These are phyloP conservation scores for Nowickia ferox DNA, from an alignment of 2,888 invertebrate species.

Conservation along the genomic window DNA sequence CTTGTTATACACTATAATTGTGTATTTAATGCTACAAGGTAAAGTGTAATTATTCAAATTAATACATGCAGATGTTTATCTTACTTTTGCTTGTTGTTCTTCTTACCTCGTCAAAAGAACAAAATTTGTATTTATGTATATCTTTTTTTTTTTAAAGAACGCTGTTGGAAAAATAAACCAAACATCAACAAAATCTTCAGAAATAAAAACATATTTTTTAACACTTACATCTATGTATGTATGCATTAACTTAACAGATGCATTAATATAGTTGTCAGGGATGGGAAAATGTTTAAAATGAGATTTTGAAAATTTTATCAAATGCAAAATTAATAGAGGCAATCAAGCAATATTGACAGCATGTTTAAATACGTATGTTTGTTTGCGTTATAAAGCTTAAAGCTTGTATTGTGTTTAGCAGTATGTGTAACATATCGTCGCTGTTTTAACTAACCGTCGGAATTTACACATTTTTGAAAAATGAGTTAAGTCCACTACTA, in stretches of 20 bases:
- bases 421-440: too few relatives aligned
- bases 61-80: background rate
- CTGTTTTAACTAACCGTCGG: too few relatives aligned
- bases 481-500: too few relatives aligned
- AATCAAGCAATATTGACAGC: too few relatives aligned
- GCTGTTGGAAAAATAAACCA: conserved; percentile 8
- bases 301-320: too few relatives aligned
- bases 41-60: conserved; percentile 7
- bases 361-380: too few relatives aligned
- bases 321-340: too few relatives aligned
- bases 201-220: background rate
- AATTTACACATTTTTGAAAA: too few relatives aligned
- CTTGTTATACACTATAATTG: background rate
- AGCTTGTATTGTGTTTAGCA: too few relatives aligned
- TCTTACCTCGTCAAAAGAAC: background rate
- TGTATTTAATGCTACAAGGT: background rate
- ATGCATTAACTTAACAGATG: conserved; percentile 1
- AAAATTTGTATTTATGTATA: background rate
- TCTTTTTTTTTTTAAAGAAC: background rate
- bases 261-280: background rate
- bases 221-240: background rate
- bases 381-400: too few relatives aligned
- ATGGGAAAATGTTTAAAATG: background rate
- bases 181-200: conserved; percentile 1
- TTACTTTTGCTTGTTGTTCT: background rate